These are phyloP conservation scores for Trichomalopsis sarcophagae DNA, from an alignment of 1,140 invertebrate genomes.

Conservation along the genomic window DNA sequence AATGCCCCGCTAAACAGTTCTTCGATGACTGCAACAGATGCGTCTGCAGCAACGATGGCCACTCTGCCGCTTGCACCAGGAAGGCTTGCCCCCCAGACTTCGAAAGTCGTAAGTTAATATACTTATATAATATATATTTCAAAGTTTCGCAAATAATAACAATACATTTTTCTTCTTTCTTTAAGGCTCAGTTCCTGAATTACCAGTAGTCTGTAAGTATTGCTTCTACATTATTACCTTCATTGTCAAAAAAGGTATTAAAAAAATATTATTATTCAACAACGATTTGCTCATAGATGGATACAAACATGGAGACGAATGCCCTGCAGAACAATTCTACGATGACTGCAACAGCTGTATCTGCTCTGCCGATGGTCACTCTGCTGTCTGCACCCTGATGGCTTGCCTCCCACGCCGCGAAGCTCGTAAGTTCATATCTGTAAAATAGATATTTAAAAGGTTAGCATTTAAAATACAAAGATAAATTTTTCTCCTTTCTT, in stretches of 20 bases:
- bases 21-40: neutral
- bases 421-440: neutral
- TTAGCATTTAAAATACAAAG: too few relatives aligned
- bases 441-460: neutral
- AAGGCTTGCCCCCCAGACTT: neutral
- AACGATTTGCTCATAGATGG: neutral
- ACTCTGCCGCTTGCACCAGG: constrained; percentile 20
- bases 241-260: too few relatives aligned
- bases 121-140: too few relatives aligned
- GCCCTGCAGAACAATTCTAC: neutral
- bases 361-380: neutral
- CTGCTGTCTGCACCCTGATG: constrained; percentile 20
- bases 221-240: too few relatives aligned
- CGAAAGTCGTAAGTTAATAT: neutral
- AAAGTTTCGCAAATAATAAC: too few relatives aligned
- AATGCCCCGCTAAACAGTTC: neutral
- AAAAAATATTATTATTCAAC: too few relatives aligned
- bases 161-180: too few relatives aligned
- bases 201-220: too few relatives aligned
- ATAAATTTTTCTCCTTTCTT: neutral
- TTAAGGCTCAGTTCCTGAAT: too few relatives aligned
- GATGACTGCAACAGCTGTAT: neutral
- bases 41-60: neutral
- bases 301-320: neutral
- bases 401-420: neutral